Evolutionary conservation across 2,888 invertebrate genomes (phyloP).

Genomic region (Dilophus febrilis): DNA sequence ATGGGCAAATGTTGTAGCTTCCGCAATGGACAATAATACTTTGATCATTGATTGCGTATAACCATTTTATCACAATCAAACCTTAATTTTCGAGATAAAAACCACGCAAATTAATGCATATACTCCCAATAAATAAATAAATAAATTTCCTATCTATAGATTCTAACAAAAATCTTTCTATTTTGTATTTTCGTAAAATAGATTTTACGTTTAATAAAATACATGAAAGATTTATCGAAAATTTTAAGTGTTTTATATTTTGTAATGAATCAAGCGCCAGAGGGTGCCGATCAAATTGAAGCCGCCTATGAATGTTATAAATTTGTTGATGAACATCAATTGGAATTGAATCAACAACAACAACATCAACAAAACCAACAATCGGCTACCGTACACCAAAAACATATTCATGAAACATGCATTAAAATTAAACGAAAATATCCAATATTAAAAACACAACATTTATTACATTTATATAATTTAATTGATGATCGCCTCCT

Average conservation of each 20-base stretch:
- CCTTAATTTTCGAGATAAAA: too few species aligned
- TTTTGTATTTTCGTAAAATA: constrained; percentile 7
- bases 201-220: constrained; percentile 23
- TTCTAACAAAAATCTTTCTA: not conserved
- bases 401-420: constrained; percentile 19
- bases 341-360: constrained; percentile 16
- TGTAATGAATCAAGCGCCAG: constrained; percentile 25
- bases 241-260: constrained; percentile 26
- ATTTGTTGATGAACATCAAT: constrained; percentile 20
- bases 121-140: too few species aligned
- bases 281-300: constrained; percentile 29
- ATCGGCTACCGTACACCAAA: too few species aligned
- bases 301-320: constrained; percentile 28
- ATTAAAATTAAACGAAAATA: constrained; percentile 26
- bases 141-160: too few species aligned
- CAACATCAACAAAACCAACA: too few species aligned
- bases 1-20: too few species aligned
- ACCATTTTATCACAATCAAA: too few species aligned
- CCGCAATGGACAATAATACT: too few species aligned
- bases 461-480: constrained; percentile 24
- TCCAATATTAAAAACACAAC: constrained; percentile 27
- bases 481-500: constrained; percentile 25
- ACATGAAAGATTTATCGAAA: constrained; percentile 21
- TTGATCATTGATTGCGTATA: too few species aligned
- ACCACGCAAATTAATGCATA: too few species aligned